Base-by-base conservation (phyloP, 2,888 invertebrate genomes). In the Rhaphigaster nebulosa region DNA sequence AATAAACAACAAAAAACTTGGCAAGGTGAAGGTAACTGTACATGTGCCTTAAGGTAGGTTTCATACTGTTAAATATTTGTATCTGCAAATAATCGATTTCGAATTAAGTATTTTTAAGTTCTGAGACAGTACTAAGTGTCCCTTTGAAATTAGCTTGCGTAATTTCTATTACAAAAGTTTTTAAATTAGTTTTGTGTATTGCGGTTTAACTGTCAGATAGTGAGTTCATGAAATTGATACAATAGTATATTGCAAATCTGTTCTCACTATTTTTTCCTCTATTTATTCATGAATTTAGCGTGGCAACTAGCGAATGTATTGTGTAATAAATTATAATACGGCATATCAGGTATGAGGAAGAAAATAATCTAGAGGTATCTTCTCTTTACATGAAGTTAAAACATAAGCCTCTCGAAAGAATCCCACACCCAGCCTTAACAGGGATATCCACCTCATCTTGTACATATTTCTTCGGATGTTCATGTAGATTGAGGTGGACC, bases 21-120 rank as follows among this genome's bases (percentile, higher is more conserved):
- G 4, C 29, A 65, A 65, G 2, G 84, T 4, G 1, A n/a, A n/a
- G 41, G 45, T 84, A 45, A 84, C n/a, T 26, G 13, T 45, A 26
- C 84, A 84, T 84, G 84, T 84, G 84, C 45, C n/a, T 18, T 15
- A 0, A n/a, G 84, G n/a, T 0, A 84, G 84, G 84, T 84, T 84
- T n/a, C n/a, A 45, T n/a, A 38, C 20, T 34, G 70, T 76, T 76
- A 38, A 8, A 76, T 76, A 76, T 76, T 76, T 76, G 8, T 76
- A 38, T 38, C 6, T 20, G 8, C 15, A 34, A 34, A 70, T 34
- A 34, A 76, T 76, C 20, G 38, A 38, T 20, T 38, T 38, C n/a
- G 2, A 20, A 65, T 23, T 10, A 60, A 60, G 12, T 8, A 60
- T 23, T 13, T 60, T 60, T 60, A n/a, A n/a, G 1, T n/a, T 12